phyloP scores from a whole-genome alignment of 1,140 invertebrate genomes.

The Anthonomus grandis region DNA sequence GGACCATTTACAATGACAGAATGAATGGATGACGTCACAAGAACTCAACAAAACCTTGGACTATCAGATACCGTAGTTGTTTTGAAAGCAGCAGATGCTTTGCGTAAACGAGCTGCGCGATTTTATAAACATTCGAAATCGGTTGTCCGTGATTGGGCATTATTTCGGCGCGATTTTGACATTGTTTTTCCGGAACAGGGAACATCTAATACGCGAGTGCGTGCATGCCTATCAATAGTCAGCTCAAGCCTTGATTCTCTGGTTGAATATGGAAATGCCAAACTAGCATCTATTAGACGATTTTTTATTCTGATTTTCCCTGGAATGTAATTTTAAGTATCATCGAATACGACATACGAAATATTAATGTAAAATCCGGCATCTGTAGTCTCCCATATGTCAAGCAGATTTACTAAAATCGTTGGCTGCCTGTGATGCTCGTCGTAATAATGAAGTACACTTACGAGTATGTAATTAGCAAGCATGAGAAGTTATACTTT shows the following conservation, averaged over 20 bases:
- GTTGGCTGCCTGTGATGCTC: background rate
- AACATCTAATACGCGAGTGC: too few relatives aligned
- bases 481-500: background rate
- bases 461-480: background rate
- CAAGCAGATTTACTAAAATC: background rate
- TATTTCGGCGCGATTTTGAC: slow-evolving; percentile 3
- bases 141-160: slow-evolving; percentile 9
- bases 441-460: background rate
- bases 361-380: background rate
- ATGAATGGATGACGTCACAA: slow-evolving; percentile 7
- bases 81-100: slow-evolving; percentile 9
- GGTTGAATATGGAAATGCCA: too few relatives aligned
- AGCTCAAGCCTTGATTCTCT: too few relatives aligned
- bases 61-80: slow-evolving; percentile 12
- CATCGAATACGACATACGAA: slow-evolving; percentile 11
- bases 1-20: too few relatives aligned
- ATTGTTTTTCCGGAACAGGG: too few relatives aligned
- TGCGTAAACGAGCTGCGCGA: slow-evolving; percentile 7
- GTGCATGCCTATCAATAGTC: too few relatives aligned
- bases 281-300: too few relatives aligned
- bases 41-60: slow-evolving; percentile 11
- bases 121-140: slow-evolving; percentile 2
- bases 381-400: background rate
- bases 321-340: too few relatives aligned
- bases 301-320: too few relatives aligned